Base-by-base conservation (phyloP, 2,113 vertebrate species). In the Paedocypris sp. region DNA sequence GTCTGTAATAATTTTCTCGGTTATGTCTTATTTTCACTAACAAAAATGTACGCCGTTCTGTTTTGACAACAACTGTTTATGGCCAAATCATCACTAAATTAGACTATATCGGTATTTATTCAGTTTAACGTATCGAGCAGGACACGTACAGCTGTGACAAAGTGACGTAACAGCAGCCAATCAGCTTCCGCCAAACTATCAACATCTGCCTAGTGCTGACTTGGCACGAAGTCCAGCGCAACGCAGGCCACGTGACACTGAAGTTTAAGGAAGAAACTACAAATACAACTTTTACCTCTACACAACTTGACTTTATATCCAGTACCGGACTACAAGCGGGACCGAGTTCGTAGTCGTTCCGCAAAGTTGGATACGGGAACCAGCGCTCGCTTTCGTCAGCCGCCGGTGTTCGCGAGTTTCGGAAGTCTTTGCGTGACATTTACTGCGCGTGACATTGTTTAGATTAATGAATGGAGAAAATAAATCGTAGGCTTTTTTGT, bases 361-460 rank as follows among this genome's bases (percentile, higher is more conserved):
- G 25, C 25, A 6, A 26, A 52, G 41, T 35, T 25, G 70, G 42
- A 23, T 64, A 50, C 48, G 35, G 59, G 16, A 62, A 41, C 46
- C 45, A 19, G 3, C 2, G 33, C 4, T 64, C 41, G 66, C 78
- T 82, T 79, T 73, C 78, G 56, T 80, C 80, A 80, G 62, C 70
- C 73, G 13, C 50, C 29, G 19, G 13, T 16, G 19, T 6, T 41
- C 28, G 39, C 20, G 12, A 23, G 5, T 12, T 38, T 19, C n/a
- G 8, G 20, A 39, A n/a, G 4, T 13, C 25, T 18, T 23, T 6
- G 16, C 6, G 22, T 22, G 18, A 7, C 25, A 2, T 2, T 32
- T 10, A 5, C 63, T 51, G 18, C 25, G n/a, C 41, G 15, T 33
- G 26, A 32, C 23, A 11, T 36, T 5, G 9, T 23, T 22, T 10